Percentiles rank a stretch among this genome's conserved stretches.
Evolutionary conservation across 37 sponge, comb jelly and placozoan species (phyloP).

Genomic region (Ianthella basta): DNA sequence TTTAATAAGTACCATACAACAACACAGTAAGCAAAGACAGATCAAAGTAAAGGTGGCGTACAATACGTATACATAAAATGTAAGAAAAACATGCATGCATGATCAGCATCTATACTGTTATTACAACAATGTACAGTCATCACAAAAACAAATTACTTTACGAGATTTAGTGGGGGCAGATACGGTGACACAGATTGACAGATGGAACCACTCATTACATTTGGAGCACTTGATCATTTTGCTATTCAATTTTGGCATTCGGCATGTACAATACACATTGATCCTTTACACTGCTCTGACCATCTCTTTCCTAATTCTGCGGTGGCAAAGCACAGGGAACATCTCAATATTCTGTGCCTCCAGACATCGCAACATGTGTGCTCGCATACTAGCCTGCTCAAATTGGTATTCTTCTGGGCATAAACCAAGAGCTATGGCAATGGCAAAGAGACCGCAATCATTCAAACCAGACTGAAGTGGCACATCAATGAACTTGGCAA

Average conservation of each 20-base stretch:
- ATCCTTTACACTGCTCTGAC: constrained; percentile 3
- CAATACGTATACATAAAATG: too few relatives aligned
- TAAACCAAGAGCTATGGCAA: constrained; percentile 30
- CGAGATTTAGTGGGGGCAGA: not conserved
- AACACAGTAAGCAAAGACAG: too few relatives aligned
- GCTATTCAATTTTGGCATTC: constrained; percentile 20
- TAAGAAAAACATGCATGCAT: too few relatives aligned
- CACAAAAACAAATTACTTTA: too few relatives aligned
- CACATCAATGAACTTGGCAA: too few relatives aligned
- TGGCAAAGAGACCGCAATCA: constrained; percentile 27
- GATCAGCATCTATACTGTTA: too few relatives aligned
- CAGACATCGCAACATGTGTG: constrained; percentile 8
- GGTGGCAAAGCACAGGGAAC: not conserved
- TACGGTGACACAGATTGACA: not conserved
- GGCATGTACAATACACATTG: constrained; percentile 30
- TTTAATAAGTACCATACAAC: too few relatives aligned
- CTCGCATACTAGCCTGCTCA: constrained; percentile 28
- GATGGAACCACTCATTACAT: constrained; percentile 38
- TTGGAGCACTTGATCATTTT: constrained; percentile 18
- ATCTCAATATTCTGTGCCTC: constrained; percentile 11
- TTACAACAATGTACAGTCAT: too few relatives aligned
- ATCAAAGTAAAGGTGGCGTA: too few relatives aligned
- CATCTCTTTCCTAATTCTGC: not conserved
- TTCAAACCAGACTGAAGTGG: not conserved
- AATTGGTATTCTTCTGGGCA: constrained; percentile 22